A percentile compares a stretch with the other conserved stretches of the same genome.
Evolutionary conservation across 2,113 vertebrate genomes (phyloP).

Genomic region (Ursus arctos): DNA sequence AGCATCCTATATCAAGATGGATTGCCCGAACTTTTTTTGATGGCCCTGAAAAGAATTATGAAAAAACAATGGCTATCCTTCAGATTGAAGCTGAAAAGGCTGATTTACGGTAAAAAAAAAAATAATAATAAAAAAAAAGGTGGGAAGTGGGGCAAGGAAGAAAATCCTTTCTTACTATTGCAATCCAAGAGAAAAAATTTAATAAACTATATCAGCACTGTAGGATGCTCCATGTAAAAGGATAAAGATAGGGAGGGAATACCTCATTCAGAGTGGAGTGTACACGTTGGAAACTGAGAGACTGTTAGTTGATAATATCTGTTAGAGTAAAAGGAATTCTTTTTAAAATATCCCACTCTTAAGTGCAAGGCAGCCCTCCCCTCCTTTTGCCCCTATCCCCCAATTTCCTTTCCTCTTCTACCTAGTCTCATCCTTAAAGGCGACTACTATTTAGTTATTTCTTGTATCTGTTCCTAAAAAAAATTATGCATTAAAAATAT

Average conservation of each 20-base stretch:
- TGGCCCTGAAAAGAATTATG: constrained; percentile 94
- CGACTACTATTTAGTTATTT: not conserved
- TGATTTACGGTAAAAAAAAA: constrained; percentile 90
- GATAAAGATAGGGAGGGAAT: not conserved
- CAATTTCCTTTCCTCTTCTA: not conserved
- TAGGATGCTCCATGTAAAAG: not conserved
- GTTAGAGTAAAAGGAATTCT: not conserved
- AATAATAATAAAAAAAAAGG: not conserved
- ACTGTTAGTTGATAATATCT: not conserved
- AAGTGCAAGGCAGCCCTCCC: not conserved
- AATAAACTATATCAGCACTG: not conserved
- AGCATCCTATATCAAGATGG: constrained; percentile 98
- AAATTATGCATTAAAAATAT: constrained; percentile 1
- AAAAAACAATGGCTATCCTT: constrained; percentile 93
- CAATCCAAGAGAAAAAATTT: not conserved
- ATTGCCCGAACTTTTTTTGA: constrained; percentile 90
- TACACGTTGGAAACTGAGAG: not conserved
- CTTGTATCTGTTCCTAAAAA: not conserved
- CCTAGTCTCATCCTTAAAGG: not conserved
- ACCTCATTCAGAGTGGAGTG: not conserved
- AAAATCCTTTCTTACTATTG: not conserved
- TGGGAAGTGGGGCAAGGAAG: not conserved
- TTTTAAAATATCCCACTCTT: not conserved
- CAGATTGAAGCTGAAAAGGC: constrained; percentile 91
- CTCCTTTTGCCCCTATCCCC: not conserved